Percentiles rank a stretch among this genome's conserved stretches.
phyloP scores from a whole-genome alignment of 1,140 invertebrate species.

The Sarcophaga bullata region DNA sequence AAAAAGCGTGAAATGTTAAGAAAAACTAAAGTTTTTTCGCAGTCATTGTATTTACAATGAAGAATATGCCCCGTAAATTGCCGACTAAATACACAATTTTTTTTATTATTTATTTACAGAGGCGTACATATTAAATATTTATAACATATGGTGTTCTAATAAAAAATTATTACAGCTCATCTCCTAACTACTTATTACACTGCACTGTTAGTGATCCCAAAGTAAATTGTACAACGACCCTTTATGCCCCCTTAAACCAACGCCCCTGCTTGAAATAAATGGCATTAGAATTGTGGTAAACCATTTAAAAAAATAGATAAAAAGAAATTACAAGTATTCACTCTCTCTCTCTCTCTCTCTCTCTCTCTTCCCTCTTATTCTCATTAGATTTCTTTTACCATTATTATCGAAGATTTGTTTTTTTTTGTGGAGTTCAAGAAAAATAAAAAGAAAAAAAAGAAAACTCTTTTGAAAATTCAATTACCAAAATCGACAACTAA shows the following conservation, averaged over 20 bases:
- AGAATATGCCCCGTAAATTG: constrained; percentile 21
- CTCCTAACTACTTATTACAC: too few relatives aligned
- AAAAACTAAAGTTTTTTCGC: constrained; percentile 12
- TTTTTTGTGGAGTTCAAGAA: background rate
- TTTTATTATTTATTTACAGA: background rate
- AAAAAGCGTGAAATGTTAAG: background rate
- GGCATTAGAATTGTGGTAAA: background rate
- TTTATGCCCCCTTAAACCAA: background rate
- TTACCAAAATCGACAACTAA: constrained; percentile 40
- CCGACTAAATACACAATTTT: constrained; percentile 21
- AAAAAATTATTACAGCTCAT: too few relatives aligned
- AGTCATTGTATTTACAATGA: background rate
- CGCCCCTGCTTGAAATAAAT: background rate
- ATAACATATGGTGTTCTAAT: too few relatives aligned
- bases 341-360: background rate
- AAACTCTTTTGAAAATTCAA: constrained; percentile 26
- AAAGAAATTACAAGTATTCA: background rate
- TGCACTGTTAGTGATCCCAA: too few relatives aligned
- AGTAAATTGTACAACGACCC: too few relatives aligned
- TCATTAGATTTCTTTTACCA: background rate
- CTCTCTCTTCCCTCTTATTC: background rate
- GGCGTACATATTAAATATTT: background rate
- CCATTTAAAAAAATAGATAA: background rate
- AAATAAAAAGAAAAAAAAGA: too few relatives aligned
- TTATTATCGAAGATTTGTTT: background rate